These are phyloP conservation scores for Eleginops maclovinus DNA, from an alignment of 2,113 vertebrate genomes.

Conservation along the genomic window DNA sequence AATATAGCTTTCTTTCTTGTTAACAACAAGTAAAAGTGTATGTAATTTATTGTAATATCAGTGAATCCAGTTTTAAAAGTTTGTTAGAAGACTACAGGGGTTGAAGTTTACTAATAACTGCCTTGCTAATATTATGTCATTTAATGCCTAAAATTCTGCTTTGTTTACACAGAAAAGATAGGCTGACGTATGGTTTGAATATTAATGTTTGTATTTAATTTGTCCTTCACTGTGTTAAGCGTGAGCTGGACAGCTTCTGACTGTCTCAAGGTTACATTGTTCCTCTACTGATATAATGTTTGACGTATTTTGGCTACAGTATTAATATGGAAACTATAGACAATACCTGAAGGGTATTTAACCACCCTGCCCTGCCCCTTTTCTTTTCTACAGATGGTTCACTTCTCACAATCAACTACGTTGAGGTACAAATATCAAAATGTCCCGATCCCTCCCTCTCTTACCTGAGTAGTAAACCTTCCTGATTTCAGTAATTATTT, in stretches of 20 bases:
- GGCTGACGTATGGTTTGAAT: slow-evolving; percentile 1
- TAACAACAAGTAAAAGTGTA: background rate
- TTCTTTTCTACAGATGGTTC: slow-evolving; percentile 88
- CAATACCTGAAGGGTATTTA: slow-evolving; percentile 77
- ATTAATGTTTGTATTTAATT: slow-evolving; percentile 23
- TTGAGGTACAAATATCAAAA: slow-evolving; percentile 87
- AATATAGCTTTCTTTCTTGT: background rate
- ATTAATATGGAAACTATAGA: slow-evolving; percentile 47
- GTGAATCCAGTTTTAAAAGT: background rate
- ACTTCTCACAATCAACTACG: slow-evolving; percentile 79
- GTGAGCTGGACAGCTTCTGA: slow-evolving; percentile 2
- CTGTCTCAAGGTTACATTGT: slow-evolving; percentile 37
- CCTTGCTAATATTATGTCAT: background rate
- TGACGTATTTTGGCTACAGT: slow-evolving; percentile 44
- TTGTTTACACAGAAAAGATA: slow-evolving; percentile 19
- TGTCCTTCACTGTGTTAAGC: background rate
- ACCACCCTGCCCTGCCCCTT: slow-evolving; percentile 82
- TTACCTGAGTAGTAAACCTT: slow-evolving; percentile 80
- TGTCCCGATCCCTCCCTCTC: slow-evolving; percentile 75
- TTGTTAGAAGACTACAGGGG: background rate
- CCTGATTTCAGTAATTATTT: slow-evolving; percentile 80
- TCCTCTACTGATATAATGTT: slow-evolving; percentile 29
- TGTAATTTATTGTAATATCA: background rate
- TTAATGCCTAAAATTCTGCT: background rate
- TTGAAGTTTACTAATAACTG: background rate